A percentile compares a stretch with the other conserved stretches of the same genome.
phyloP scores from a whole-genome alignment of 2,797 vertebrate species.

The Galaxias olidus region DNA sequence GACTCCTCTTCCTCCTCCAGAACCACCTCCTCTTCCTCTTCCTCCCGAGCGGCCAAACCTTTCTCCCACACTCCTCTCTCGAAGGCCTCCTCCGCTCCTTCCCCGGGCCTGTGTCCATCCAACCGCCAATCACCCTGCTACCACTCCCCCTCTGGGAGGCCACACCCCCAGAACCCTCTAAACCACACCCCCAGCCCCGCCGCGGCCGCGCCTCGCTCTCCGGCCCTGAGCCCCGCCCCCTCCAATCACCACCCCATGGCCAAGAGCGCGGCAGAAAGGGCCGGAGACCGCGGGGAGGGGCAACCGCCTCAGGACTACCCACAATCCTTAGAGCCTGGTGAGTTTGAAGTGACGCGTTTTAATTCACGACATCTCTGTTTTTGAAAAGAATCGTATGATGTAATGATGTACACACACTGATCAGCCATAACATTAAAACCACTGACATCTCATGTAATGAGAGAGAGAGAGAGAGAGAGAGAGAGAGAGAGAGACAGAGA shows the following conservation, averaged over 20 bases:
- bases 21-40: slow-evolving; percentile 64
- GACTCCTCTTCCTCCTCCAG: slow-evolving; percentile 73
- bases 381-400: too few relatives aligned
- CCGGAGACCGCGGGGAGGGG: slow-evolving; percentile 81
- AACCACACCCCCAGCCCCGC: slow-evolving; percentile 75
- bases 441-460: too few relatives aligned
- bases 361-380: too few relatives aligned
- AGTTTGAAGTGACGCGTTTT: too few relatives aligned
- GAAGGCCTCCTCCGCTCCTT: slow-evolving; percentile 76
- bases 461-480: not conserved
- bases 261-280: slow-evolving; percentile 70
- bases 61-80: slow-evolving; percentile 83
- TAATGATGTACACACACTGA: too few relatives aligned
- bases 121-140: slow-evolving; percentile 88
- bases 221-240: slow-evolving; percentile 82
- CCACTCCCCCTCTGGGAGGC: slow-evolving; percentile 81
- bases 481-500: not conserved
- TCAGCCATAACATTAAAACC: too few relatives aligned
- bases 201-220: slow-evolving; percentile 80
- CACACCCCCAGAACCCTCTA: slow-evolving; percentile 81
- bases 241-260: slow-evolving; percentile 67
- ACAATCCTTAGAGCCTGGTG: slow-evolving; percentile 88
- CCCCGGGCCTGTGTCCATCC: slow-evolving; percentile 75
- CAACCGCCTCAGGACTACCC: slow-evolving; percentile 83
- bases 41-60: slow-evolving; percentile 82